Evolutionary conservation across 2,797 vertebrate species (phyloP), one percentile per base, ranked within the genome.

Genomic region (Zalophus californianus): DNA sequence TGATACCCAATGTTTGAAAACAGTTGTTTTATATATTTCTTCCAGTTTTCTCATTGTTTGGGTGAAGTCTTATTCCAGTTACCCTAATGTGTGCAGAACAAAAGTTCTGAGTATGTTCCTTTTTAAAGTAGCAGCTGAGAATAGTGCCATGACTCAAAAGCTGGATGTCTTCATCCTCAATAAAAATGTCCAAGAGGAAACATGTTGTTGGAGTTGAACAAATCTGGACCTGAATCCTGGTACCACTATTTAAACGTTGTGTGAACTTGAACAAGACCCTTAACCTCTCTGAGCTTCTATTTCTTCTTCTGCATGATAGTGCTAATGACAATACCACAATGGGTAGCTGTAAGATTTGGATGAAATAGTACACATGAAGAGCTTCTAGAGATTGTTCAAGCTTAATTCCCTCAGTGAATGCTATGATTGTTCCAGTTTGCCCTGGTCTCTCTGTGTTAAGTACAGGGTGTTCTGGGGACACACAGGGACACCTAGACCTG

Each of bases 1-100:
- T 62, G 27, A 50, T 64, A 15, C 3, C 16, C 23, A 50, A 3
- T 86, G 38, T 90, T 92, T 94, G 52, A 56, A 94, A 92, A 64
- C 11, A 86, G 48, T 58, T 73, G 2, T 79, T 78, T 90, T 25
- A 70, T n/a, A 7, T n/a, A 93, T 89, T 95, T 72, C 23, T 92
- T 91, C 48, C 58, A 38, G 5, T 83, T 97, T 94, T 72, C 78
- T 75, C 73, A n/a, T 82, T 88, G 23, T 66, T 95, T 23, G 66
- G 20, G 35, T 66, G 50, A 90, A 75, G 21, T 66, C 56, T 58
- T 1, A 35, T 41, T 21, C 58, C 23, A 82, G 82, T 50, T 86
- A 75, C 41, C 68, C 16, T 82, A 91, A 93, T 23, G 35, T 48
- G 25, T 21, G 29, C 29, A 52, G 41, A 82, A 91, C 25, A 50